Evolutionary conservation across 2,113 vertebrate species (phyloP), one percentile per base, ranked within the genome.

Genomic region (Syrmaticus mikado): DNA sequence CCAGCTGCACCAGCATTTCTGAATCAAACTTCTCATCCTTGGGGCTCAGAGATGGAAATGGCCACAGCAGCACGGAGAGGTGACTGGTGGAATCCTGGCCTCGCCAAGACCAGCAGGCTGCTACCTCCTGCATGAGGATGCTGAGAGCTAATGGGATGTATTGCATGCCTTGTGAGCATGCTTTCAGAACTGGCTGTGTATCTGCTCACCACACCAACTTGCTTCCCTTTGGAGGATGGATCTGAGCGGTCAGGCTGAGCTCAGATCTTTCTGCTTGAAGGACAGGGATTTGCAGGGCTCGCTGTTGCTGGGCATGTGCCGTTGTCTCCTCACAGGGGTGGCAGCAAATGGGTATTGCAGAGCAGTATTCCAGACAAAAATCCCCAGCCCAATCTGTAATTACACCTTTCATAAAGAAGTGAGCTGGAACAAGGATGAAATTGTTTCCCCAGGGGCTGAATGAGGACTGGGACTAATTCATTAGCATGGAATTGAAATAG

Each of bases 331-430:
- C 38, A 0, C 7, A 79, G 71, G 66, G 57, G 6, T 3, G 1
- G 61, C 68, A 84, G 83, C 50, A 48, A 55, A 46, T 1, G 22
- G 64, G 21, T 27, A 50, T 61, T 14, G 34, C 20, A 64, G 81
- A 71, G 46, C 55, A 67, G 70, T 27, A 65, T 84, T 71, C 81
- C 13, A 78, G 84, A 17, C 87, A 82, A 1, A 92, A 87, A 92
- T 82, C 71, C 78, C 70, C 52, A 46, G 83, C 87, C 82, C 16
- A 74, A 87, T 53, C 78, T 89, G 89, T 82, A 89, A 93, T 95
- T 92, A 87, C 0, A 32, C 74, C 74, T 79, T 71, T 82, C 34
- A 3, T 46, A 52, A 82, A 79, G 87, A 82, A 22, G 70, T 64
- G 87, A 94, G 84, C 81, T 78, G 87, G 84, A 87, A 87, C 7